Percentiles rank a stretch among this genome's conserved stretches.
Conservation (phyloP, 2,888 invertebrate species). For the Cephonodes hylas region DNA sequence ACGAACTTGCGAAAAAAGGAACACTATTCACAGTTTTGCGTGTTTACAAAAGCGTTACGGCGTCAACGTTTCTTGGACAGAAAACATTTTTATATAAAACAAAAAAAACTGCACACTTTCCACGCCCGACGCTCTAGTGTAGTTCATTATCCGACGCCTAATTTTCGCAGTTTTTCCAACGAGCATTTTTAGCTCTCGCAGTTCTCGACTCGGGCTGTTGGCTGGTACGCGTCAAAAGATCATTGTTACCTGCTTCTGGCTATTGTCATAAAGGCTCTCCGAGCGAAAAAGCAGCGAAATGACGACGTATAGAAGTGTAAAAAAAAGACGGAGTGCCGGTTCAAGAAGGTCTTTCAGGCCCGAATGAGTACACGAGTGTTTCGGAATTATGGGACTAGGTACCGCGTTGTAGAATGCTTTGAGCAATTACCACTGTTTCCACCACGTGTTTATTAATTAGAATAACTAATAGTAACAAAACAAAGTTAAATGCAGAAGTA, state of each 20-base stretch:
- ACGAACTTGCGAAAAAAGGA: not conserved
- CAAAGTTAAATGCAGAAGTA: not conserved
- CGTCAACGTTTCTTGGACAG: not conserved
- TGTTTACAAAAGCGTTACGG: not conserved
- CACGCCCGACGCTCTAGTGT: slow-evolving; percentile 19
- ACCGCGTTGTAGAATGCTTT: not conserved
- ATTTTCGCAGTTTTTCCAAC: slow-evolving; percentile 55
- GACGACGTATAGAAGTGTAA: slow-evolving; percentile 41
- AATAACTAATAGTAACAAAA: not conserved
- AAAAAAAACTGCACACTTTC: slow-evolving; percentile 21
- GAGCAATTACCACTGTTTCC: too few species aligned
- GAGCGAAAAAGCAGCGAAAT: slow-evolving; percentile 35
- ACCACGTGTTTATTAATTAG: too few species aligned
- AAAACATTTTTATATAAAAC: not conserved
- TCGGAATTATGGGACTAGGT: slow-evolving; percentile 52
- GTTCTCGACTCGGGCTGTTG: slow-evolving; percentile 45
- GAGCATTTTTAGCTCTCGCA: slow-evolving; percentile 46
- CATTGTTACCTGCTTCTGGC: slow-evolving; percentile 55
- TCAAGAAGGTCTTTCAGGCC: slow-evolving; percentile 48
- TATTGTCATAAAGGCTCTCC: slow-evolving; percentile 55
- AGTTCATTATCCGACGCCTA: slow-evolving; percentile 36
- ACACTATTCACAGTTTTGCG: not conserved
- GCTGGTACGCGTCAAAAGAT: slow-evolving; percentile 63
- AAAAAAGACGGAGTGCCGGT: slow-evolving; percentile 34
- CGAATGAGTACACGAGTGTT: slow-evolving; percentile 51